Evolutionary conservation across 1,140 invertebrate species (phyloP).

Genomic region (Nephila pilipes): DNA sequence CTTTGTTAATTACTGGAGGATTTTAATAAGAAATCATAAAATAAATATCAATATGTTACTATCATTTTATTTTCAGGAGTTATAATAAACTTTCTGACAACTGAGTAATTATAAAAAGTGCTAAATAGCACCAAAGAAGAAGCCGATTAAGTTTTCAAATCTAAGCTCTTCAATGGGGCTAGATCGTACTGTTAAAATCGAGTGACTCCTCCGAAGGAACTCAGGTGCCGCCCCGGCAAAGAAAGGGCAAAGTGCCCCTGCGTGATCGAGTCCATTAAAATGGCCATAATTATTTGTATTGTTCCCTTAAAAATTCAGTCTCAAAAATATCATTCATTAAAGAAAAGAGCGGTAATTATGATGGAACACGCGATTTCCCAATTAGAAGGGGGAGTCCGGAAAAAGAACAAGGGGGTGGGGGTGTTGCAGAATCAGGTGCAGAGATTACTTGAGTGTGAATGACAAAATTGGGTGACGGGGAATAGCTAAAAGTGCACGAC

Average conservation of each 20-base stretch:
- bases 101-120: no score
- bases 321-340: conserved; percentile 65
- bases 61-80: no score
- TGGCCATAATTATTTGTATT: conserved; percentile 59
- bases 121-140: no score
- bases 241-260: conserved; percentile 6
- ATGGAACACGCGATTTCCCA: conserved; percentile 61
- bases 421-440: not conserved
- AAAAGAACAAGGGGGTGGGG: not conserved
- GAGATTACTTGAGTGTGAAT: not conserved
- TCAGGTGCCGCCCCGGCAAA: not conserved
- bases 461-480: not conserved
- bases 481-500: not conserved
- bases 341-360: conserved; percentile 57
- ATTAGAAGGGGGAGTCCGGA: conserved; percentile 20
- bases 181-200: not conserved
- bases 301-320: conserved; percentile 44
- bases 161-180: not conserved
- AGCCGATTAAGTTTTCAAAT: not conserved
- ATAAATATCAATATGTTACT: no score
- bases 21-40: no score
- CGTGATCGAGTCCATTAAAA: conserved; percentile 57
- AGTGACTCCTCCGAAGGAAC: not conserved
- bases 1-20: no score
- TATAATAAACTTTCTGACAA: no score